Evolutionary conservation across 2,113 vertebrate species (phyloP), one percentile per base, ranked within the genome.

Genomic region (Callocephalon fimbriatum): DNA sequence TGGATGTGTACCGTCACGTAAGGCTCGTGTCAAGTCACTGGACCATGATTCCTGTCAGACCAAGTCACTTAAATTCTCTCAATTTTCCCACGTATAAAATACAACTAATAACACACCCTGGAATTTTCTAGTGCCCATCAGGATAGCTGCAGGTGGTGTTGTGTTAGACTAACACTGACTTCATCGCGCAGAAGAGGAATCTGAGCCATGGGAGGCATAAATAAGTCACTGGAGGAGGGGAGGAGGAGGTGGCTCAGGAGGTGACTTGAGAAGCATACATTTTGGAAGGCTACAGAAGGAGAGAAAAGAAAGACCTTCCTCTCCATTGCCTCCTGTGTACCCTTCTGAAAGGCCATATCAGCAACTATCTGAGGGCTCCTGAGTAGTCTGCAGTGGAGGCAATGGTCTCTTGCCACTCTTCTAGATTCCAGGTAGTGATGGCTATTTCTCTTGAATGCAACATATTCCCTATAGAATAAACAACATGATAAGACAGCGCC

Each of bases 271-370:
- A 68, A 54, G 2, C 1, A 0, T 44, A 45, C 15, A 3, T 84
- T 95, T 91, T 40, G 40, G 19, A 87, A 16, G 35, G 13, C 11
- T 66, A 62, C 7, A 76, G 32, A 26, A 70, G 29, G 2, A 79
- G 14, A 53, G n/a, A 7, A 53, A 88, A 72, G 32, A 12, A 48
- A 51, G 31, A 40, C 14, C 21, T 44, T 91, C 38, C 9, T 12
- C 7, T 38, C 18, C 0, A 0, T 32, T 62, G 11, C 14, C 8
- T 61, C 48, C 45, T 73, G n/a, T 10, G 1, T 29, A 44, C 3
- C 4, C 9, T 40, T 15, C 26, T 45, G 32, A 70, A 67, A 84
- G 81, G 8, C 31, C 54, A 29, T 0, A 0, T 37, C 63, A 70
- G 54, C 15, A 42, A 9, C 26, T 40, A 2, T 45, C 15, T 70